phyloP scores from a whole-genome alignment of 2,888 invertebrate genomes.

The Dysmachus trigonus region DNA sequence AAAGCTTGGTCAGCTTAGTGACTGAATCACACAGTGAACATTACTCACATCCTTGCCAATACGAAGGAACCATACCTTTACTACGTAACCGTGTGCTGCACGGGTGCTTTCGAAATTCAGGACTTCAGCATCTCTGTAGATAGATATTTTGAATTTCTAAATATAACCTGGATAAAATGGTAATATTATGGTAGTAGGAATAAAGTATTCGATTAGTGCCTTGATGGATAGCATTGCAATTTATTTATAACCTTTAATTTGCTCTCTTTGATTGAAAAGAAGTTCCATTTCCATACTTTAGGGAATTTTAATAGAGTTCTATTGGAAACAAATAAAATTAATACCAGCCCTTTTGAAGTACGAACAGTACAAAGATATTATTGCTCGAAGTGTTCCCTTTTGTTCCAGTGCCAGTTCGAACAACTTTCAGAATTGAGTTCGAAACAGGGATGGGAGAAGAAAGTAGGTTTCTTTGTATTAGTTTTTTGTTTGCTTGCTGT shows the following conservation, averaged over 20 bases:
- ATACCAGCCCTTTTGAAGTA: neutral
- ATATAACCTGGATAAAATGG: neutral
- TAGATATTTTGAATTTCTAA: neutral
- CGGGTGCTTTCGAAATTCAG: neutral
- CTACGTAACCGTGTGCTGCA: neutral
- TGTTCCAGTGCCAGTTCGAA: neutral
- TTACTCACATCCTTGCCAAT: neutral
- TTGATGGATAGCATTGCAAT: neutral
- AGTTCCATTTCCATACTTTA: neutral
- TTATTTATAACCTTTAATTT: neutral
- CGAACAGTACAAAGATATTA: neutral
- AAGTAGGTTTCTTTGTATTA: neutral
- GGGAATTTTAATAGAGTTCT: neutral
- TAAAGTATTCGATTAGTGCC: neutral
- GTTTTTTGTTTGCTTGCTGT: neutral
- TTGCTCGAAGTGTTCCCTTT: neutral
- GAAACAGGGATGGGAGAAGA: neutral
- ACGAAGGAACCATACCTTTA: neutral
- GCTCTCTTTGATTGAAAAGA: neutral
- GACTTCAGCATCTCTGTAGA: neutral
- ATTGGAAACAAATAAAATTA: neutral
- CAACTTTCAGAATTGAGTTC: neutral
- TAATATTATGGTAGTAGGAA: neutral
- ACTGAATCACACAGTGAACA: neutral
- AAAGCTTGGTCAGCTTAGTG: neutral